These are phyloP conservation scores for Prionailurus viverrinus DNA, from an alignment of 2,113 vertebrate genomes.

Conservation along the genomic window DNA sequence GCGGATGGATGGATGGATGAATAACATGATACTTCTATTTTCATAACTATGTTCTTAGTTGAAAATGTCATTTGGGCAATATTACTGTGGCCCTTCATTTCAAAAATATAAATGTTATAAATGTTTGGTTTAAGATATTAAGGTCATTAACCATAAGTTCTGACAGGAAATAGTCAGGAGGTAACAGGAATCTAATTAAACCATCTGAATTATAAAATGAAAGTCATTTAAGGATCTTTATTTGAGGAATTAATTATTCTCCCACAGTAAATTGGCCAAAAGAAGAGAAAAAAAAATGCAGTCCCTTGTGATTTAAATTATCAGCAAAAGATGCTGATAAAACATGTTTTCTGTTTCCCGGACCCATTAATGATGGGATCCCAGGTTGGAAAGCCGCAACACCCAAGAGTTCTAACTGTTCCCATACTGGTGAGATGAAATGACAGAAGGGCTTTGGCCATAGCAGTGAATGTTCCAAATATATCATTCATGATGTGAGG, in stretches of 20 bases:
- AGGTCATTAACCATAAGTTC: not conserved
- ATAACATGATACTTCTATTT: not conserved
- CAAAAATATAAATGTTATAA: constrained; percentile 16
- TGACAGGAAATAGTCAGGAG: not conserved
- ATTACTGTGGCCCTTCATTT: not conserved
- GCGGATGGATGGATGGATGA: not conserved
- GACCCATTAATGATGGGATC: constrained; percentile 6
- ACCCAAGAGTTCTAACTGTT: constrained; percentile 1
- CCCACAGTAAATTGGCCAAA: not conserved
- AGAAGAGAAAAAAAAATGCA: not conserved
- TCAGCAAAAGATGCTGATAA: constrained; percentile 42
- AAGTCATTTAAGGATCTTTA: constrained; percentile 3
- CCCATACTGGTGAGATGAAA: not conserved
- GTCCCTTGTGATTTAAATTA: not conserved
- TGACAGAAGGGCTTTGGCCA: not conserved
- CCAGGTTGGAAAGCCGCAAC: not conserved
- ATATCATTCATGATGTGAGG: not conserved
- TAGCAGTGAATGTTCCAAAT: not conserved
- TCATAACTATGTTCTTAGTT: not conserved
- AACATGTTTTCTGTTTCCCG: constrained; percentile 50
- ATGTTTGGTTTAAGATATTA: not conserved
- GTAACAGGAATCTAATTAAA: not conserved
- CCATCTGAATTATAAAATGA: not conserved
- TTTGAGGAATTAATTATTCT: constrained; percentile 33
- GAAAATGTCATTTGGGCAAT: not conserved